Base-by-base conservation (phyloP, 2,888 invertebrate genomes). In the Osmoderma eremita region DNA sequence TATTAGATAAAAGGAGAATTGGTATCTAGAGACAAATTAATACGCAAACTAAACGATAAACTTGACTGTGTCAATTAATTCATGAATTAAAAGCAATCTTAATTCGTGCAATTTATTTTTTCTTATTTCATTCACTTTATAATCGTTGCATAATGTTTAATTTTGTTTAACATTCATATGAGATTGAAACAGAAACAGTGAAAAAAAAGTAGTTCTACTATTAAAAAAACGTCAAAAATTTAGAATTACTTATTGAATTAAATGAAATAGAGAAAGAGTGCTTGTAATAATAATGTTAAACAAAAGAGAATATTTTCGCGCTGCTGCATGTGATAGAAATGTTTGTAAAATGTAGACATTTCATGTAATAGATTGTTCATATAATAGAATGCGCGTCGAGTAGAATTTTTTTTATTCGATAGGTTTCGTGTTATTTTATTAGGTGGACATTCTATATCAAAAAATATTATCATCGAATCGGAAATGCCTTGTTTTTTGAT, bases 321-420 rank as follows among this genome's bases (percentile, higher is more conserved):
- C n/a, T 54, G 54, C 65, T 68, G 68, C 68, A 68, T 68, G 68
- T 68, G 68, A 68, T 68, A 68, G 68, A 65, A 68, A 68, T 68
- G 68, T 67, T 51, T 42, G 41, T 8, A 10, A 30, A 63, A 15
- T 41, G 65, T 61, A 51, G 36, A 65, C 58, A 68, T 68, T 68
- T 68, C 68, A 20, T 67, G 48, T 68, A 68, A 56, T 56, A 68
- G 56, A 58, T 54, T 65, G 65, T 65, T 65, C 56, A 65, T 39
- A n/a, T 65, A 65, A 65, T 48, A 45, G 18, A 54, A 65, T 65
- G 45, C 58, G 45, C 58, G 45, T 61, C 30, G 22, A 53, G 5
- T 3, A 53, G 24, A 24, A 17, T 30, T 5, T 30, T 30, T 30
- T 30, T 30, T 30, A 8, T 30, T 30, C 30, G 5, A 30, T 30